Evolutionary conservation across 2,113 vertebrate genomes (phyloP), one percentile per base, ranked within the genome.

Genomic region (Rhadina sibilatrix): DNA sequence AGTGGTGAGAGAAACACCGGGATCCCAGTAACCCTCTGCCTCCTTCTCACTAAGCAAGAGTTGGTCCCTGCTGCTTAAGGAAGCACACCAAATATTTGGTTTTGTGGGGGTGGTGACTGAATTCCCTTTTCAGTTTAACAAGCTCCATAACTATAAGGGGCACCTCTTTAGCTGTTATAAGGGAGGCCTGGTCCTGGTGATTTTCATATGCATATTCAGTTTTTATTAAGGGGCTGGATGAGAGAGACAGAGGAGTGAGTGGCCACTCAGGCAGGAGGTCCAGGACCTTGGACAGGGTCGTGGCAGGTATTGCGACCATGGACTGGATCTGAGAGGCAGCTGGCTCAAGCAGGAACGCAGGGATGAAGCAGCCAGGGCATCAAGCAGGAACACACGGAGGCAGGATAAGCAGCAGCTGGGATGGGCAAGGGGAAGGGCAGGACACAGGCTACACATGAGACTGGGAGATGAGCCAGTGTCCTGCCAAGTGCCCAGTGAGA

Each of bases 261-360:
- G 11, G 20, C 11, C 4, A 4, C 21, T 53, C 28, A 19, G 12
- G n/a, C 11, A 13, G 54, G 54, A 37, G 20, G 8, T 14, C 6
- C 54, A 6, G 25, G 10, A 24, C 25, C 23, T 10, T 13, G 42
- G 54, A 37, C 44, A 44, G 37, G 37, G 44, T 42, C 40, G 12
- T 15, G 40, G 40, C 40, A 42, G 12, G 15, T 6, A 44, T 37
- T 4, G 20, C 5, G 2, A 21, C 8, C 3, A 2, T 2, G 15
- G 25, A 33, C 42, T 47, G 54, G 42, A 6, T 59, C 1, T 4
- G 6, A 47, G 44, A 47, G n/a, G 42, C 15, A 3, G 42, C 42
- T 14, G 27, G 9, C 25, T 75, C 11, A 17, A 3, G 42, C 33
- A 46, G 54, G 52, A n/a, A 11, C 2, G 10, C 40, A 28, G 33